Evolutionary conservation across 2,797 vertebrate genomes (phyloP).

Genomic region (Gouania willdenowi): DNA sequence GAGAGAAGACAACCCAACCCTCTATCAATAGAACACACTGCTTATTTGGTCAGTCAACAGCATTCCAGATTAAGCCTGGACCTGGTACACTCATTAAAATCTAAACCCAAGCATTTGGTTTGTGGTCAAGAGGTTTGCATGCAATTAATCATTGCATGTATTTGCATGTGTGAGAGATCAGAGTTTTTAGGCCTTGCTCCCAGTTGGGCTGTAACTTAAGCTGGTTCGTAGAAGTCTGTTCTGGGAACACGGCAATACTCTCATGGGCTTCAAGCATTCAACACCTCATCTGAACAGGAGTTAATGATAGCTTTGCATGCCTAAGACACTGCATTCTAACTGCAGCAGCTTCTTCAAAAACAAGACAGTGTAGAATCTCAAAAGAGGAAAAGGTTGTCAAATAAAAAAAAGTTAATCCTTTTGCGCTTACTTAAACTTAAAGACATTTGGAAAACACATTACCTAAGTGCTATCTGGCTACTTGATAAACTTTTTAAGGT

Average conservation of each 20-base stretch:
- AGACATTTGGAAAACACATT: slow-evolving; percentile 34
- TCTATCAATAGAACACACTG: slow-evolving; percentile 47
- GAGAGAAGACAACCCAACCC: slow-evolving; percentile 50
- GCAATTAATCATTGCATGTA: slow-evolving; percentile 24
- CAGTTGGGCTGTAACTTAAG: slow-evolving; percentile 52
- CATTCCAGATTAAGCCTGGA: slow-evolving; percentile 55
- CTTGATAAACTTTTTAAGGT: slow-evolving; percentile 47
- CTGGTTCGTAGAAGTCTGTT: slow-evolving; percentile 46
- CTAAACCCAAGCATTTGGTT: slow-evolving; percentile 47
- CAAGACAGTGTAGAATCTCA: slow-evolving; percentile 1
- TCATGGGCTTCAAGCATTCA: slow-evolving; percentile 36
- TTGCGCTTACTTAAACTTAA: slow-evolving; percentile 1
- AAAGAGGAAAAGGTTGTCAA: slow-evolving; percentile 1
- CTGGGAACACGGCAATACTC: slow-evolving; percentile 43
- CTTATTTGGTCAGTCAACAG: slow-evolving; percentile 60
- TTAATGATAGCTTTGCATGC: slow-evolving; percentile 18
- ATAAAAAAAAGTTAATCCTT: too few relatives aligned
- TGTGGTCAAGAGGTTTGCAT: slow-evolving; percentile 24
- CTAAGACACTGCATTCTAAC: slow-evolving; percentile 7
- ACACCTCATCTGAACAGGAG: slow-evolving; percentile 38
- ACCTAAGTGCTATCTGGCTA: slow-evolving; percentile 19
- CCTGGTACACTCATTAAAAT: slow-evolving; percentile 58
- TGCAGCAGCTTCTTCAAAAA: slow-evolving; percentile 4
- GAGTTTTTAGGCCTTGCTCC: slow-evolving; percentile 14
- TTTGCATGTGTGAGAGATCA: slow-evolving; percentile 23